A percentile compares a stretch with the other conserved stretches of the same genome.
These are phyloP conservation scores for Cryptotis parvus DNA, from an alignment of 2,113 vertebrate genomes.

Conservation along the genomic window DNA sequence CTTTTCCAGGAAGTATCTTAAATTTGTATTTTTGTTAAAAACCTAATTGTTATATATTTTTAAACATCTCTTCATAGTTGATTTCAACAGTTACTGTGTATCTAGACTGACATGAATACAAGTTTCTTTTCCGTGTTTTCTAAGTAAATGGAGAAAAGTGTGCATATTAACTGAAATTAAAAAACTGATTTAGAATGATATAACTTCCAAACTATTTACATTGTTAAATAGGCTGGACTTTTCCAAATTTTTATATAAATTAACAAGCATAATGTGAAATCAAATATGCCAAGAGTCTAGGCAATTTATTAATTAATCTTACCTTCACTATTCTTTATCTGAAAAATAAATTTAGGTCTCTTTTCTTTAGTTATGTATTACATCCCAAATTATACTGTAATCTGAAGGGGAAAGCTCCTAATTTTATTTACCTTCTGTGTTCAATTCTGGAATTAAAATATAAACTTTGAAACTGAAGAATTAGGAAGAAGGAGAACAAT, in stretches of 20 bases:
- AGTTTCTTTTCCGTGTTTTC: not conserved
- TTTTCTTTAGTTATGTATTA: constrained; percentile 21
- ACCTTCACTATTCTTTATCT: not conserved
- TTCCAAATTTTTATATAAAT: not conserved
- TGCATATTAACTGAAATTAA: not conserved
- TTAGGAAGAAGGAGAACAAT: constrained; percentile 76
- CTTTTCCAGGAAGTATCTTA: not conserved
- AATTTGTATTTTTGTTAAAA: constrained; percentile 11
- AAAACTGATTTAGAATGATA: not conserved
- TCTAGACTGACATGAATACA: not conserved
- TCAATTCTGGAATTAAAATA: constrained; percentile 79
- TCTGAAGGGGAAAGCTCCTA: not conserved
- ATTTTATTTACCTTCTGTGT: constrained; percentile 34
- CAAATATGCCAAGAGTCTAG: not conserved
- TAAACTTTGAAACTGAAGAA: constrained; percentile 86
- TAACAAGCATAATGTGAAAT: not conserved
- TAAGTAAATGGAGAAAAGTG: not conserved
- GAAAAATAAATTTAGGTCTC: not conserved
- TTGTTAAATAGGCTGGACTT: not conserved
- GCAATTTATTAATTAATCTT: not conserved
- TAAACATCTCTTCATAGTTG: not conserved
- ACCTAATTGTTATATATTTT: not conserved
- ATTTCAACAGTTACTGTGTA: not conserved
- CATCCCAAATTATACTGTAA: not conserved
- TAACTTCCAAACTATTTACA: not conserved